phyloP scores from a whole-genome alignment of 1,140 invertebrate genomes.

The Bursaphelenchus mucronatus region DNA sequence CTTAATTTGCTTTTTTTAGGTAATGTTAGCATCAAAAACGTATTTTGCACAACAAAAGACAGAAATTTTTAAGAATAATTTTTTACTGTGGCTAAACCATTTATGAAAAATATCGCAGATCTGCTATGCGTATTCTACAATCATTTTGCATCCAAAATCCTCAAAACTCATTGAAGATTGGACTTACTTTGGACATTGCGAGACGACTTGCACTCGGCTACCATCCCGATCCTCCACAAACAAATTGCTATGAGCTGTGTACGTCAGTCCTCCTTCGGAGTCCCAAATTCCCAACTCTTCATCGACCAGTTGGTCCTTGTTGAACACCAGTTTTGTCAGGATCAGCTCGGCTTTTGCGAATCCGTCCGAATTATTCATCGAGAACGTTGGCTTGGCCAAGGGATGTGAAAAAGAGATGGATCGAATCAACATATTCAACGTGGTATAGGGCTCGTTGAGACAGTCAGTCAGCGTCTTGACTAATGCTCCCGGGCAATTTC shows the following conservation, averaged over 20 bases:
- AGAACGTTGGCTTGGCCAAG: constrained; percentile 29
- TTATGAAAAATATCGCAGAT: no score
- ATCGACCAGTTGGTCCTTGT: constrained; percentile 17
- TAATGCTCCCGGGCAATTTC: constrained; percentile 46
- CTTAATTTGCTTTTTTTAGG: no score
- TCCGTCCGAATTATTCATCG: constrained; percentile 43
- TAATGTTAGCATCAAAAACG: no score
- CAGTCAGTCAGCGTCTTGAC: constrained; percentile 45
- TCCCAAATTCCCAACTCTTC: constrained; percentile 42
- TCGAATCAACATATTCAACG: constrained; percentile 32
- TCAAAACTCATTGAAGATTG: no score
- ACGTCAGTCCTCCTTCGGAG: constrained; percentile 31
- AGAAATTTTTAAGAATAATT: no score
- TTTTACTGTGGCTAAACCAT: no score
- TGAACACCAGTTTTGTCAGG: constrained; percentile 38
- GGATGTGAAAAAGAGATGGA: constrained; percentile 37
- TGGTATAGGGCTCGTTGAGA: constrained; percentile 44
- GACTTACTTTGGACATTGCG: constrained; percentile 44
- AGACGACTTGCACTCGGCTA: constrained; percentile 30
- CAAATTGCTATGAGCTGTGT: constrained; percentile 35
- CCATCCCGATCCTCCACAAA: constrained; percentile 48
- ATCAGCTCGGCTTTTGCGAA: constrained; percentile 40
- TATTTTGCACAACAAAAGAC: no score
- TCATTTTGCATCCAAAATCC: no score
- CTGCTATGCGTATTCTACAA: no score